Evolutionary conservation across 2,888 invertebrate species (phyloP).

Genomic region (Athalia cordata): DNA sequence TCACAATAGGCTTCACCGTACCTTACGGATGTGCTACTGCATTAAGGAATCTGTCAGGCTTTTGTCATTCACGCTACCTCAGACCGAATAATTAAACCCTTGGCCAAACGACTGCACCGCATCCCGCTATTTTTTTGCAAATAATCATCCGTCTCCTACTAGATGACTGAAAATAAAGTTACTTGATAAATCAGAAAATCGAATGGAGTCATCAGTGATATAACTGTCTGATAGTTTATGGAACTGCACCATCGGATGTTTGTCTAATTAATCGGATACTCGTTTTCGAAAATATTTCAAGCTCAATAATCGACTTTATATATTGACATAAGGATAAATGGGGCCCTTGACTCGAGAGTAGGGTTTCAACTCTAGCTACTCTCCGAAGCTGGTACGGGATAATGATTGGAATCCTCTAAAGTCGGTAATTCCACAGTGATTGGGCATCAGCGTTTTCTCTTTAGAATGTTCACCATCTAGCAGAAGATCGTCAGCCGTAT

Average conservation of each 20-base stretch:
- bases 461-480: constrained; percentile 19
- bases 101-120: constrained; percentile 7
- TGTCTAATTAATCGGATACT: not conserved
- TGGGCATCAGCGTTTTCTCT: constrained; percentile 29
- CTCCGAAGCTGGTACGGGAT: constrained; percentile 14
- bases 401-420: constrained; percentile 29
- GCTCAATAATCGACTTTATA: not conserved
- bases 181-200: no score
- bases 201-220: no score
- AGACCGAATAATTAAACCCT: constrained; percentile 11
- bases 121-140: not conserved
- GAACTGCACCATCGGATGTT: no score
- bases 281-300: not conserved
- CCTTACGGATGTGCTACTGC: constrained; percentile 36
- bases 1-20: constrained; percentile 27
- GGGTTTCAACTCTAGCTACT: constrained; percentile 2
- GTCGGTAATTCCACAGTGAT: constrained; percentile 29
- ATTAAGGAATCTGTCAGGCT: constrained; percentile 19
- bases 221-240: no score
- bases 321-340: not conserved
- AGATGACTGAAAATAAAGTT: not conserved
- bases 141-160: not conserved
- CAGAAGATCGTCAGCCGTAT: constrained; percentile 5
- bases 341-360: not conserved
- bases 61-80: constrained; percentile 27